phyloP scores from a whole-genome alignment of 1,140 invertebrate species.

The Dendroctonus ponderosae region DNA sequence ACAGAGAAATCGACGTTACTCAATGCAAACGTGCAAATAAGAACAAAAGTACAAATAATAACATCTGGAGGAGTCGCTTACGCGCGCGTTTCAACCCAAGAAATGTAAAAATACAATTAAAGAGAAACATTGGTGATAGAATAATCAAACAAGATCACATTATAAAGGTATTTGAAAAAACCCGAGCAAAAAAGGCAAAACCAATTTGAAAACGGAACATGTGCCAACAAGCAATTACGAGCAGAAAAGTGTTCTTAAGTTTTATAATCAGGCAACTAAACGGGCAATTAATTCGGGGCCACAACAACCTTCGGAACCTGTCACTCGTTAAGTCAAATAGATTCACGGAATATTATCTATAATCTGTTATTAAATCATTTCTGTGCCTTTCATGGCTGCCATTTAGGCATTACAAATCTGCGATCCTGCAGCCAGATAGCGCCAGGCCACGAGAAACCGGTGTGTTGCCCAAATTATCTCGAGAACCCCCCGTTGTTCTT shows the following conservation, averaged over 20 bases:
- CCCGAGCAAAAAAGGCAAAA: no score
- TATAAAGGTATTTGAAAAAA: no score
- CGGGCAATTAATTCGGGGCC: slow-evolving; percentile 19
- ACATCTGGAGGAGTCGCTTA: no score
- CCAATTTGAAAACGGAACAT: background rate
- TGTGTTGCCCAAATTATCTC: slow-evolving; percentile 25
- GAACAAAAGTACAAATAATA: no score
- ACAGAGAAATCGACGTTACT: no score
- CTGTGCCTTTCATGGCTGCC: slow-evolving; percentile 30
- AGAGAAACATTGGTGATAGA: no score
- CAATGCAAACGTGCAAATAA: no score
- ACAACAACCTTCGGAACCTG: slow-evolving; percentile 18
- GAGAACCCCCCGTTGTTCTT: slow-evolving; percentile 13
- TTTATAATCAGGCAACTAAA: slow-evolving; percentile 21
- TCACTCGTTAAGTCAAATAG: slow-evolving; percentile 33
- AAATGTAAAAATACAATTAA: no score
- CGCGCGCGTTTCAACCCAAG: no score
- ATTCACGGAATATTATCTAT: slow-evolving; percentile 33
- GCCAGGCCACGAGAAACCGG: slow-evolving; percentile 18
- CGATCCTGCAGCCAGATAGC: slow-evolving; percentile 25
- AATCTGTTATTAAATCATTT: slow-evolving; percentile 34
- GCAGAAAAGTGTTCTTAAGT: slow-evolving; percentile 3
- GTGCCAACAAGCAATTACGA: slow-evolving; percentile 19
- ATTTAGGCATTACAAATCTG: slow-evolving; percentile 32
- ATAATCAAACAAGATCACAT: no score